Base-by-base conservation (phyloP, 2,113 vertebrate species). In the Mormyrus iriodes region DNA sequence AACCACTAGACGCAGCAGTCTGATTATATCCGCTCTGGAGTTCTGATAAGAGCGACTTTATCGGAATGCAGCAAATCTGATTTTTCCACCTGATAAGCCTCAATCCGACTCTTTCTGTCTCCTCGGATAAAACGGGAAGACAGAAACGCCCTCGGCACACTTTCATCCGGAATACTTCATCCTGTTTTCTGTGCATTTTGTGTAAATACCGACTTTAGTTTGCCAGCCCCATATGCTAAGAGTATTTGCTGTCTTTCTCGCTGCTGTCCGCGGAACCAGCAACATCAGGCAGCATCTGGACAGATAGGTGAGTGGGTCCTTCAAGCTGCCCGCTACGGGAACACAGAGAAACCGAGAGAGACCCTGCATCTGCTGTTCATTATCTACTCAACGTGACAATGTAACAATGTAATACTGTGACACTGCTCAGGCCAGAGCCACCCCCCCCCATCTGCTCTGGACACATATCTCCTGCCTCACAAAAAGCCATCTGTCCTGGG, bases 41-140 rank as follows among this genome's bases (percentile, higher is more conserved):
- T 87, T 79, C 85, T 65, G 91, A 90, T 90, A 89, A 90, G 49
- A 85, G 58, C 24, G 42, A 79, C 76, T 87, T 91, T 90, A 89
- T 89, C 87, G 42, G 42, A n/a, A 65, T 69, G 87, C 61, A 9
- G 49, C 76, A 61, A 48, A 89, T 79, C 79, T 88, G 27, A 90
- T 90, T 89, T 79, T 53, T 85, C 88, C 21, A 49, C 48, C 65
- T 27, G 83, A 88, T 85, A 86, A 85, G 55, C 65, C 61, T 27
- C 49, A 4, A 58, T 46, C 55, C 79, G 31, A 19, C 17, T 88
- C 88, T 85, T 88, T 51, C 39, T 48, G 83, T 42, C 79, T 13
- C n/a, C 85, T 52, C 85, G 6, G 51, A 35, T 35, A 86, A 86
- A 48, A 69, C 31, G 44, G 79, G 53, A 85, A 90, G 85, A 89